These are phyloP conservation scores for Paralichthys olivaceus DNA, from an alignment of 2,113 vertebrate species.

Conservation along the genomic window DNA sequence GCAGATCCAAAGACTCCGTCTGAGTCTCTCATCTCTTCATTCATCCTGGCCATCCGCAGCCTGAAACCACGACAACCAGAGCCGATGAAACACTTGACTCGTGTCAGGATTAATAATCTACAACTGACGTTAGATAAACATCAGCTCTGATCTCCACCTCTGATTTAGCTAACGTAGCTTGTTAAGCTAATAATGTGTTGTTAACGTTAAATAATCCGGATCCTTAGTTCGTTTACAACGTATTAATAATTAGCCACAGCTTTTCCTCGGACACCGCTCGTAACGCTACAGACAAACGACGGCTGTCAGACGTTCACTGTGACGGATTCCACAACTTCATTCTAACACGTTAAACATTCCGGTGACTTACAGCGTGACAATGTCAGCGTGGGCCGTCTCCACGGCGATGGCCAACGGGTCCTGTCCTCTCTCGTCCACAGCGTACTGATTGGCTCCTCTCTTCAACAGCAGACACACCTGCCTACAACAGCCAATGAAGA, in stretches of 20 bases:
- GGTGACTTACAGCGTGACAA: constrained; percentile 83
- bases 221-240: no score
- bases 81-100: neutral
- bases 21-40: constrained; percentile 85
- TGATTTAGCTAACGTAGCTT: neutral
- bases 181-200: no score
- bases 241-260: no score
- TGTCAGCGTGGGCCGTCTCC: constrained; percentile 83
- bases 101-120: neutral
- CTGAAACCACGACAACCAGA: constrained; percentile 53
- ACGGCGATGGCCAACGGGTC: constrained; percentile 83
- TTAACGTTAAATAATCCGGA: no score
- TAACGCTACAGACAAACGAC: no score
- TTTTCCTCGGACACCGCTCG: no score
- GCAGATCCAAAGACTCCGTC: constrained; percentile 78
- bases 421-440: constrained; percentile 82
- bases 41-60: constrained; percentile 84
- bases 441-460: constrained; percentile 86
- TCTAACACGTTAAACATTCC: no score
- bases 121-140: neutral
- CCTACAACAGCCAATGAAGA: constrained; percentile 48
- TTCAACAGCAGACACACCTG: constrained; percentile 85
- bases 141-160: no score
- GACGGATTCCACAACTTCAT: no score
- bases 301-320: no score